Conservation (phyloP, 2,113 vertebrate species). For the Pseudopipra pipra region DNA sequence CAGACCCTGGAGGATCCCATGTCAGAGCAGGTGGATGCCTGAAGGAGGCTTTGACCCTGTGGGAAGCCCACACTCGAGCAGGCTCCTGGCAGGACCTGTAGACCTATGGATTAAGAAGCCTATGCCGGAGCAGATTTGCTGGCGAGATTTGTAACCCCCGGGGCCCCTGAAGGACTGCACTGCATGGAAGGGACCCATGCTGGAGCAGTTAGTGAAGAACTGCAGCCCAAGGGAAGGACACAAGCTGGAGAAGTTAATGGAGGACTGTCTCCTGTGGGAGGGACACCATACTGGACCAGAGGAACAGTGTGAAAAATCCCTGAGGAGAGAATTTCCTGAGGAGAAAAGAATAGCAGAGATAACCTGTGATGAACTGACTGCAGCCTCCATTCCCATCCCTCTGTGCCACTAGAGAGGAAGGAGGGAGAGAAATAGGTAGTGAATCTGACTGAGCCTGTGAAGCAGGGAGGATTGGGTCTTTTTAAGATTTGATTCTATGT, state of each 20-base stretch:
- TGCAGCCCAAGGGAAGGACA: no score
- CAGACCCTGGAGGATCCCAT: background rate
- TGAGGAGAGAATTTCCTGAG: no score
- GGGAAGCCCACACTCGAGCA: background rate
- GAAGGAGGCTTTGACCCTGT: no score
- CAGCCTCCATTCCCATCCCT: background rate
- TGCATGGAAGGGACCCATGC: no score
- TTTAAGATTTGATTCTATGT: background rate
- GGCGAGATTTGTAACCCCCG: background rate
- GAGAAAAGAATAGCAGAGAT: no score
- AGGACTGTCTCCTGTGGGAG: background rate
- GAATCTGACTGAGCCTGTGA: background rate
- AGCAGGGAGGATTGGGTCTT: background rate
- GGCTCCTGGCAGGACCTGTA: background rate
- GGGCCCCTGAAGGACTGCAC: background rate
- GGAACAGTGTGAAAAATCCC: background rate
- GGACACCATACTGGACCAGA: background rate
- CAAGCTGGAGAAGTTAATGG: background rate
- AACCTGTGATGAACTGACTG: background rate
- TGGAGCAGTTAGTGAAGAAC: background rate
- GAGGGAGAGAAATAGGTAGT: background rate
- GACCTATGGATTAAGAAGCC: background rate
- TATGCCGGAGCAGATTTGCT: background rate
- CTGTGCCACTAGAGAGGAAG: background rate
- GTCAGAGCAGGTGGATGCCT: background rate